Evolutionary conservation across 2,113 vertebrate species (phyloP), one percentile per base, ranked within the genome.

Genomic region (Eptatretus burgeri): DNA sequence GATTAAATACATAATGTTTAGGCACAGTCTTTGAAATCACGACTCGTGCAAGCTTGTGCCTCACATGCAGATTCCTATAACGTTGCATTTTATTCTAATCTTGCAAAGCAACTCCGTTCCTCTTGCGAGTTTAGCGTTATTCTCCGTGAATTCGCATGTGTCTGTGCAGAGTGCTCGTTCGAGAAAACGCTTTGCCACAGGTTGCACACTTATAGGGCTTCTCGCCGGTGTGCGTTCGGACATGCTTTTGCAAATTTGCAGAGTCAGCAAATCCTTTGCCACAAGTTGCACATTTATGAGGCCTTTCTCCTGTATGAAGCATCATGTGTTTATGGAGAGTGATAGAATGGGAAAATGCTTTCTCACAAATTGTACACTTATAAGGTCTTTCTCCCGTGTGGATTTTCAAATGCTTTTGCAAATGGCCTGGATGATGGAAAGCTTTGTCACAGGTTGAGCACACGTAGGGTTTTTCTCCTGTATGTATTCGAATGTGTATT

Each of bases 301-400:
- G 56, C 56, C 56, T 17, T 20, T 60, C 20, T n/a, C 12, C 56
- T 20, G 56, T 17, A 20, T 60, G 56, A 11, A 60, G 10, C 20
- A 60, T n/a, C 2, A 20, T 17, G 56, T 60, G 56, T 20, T n/a
- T 60, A 13, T 60, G n/a, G 11, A 60, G 20, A 60, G n/a, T 60
- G 56, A 17, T 17, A 3, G n/a, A 20, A n/a, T 60, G 56, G n/a
- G 56, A 60, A 13, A 60, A 60, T 60, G n/a, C 20, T 13, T 17
- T 60, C 2, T 20, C 56, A 12, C 56, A 60, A n/a, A 60, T 60
- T 20, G n/a, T 60, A 20, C 56, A 60, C 56, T 17, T 20, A 12
- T 60, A 60, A n/a, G 56, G 56, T 20, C 20, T 60, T 60, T 60
- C 56, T 17, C 56, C 56, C 11, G 56, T 60, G 20, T 60, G 56